Evolutionary conservation across 2,797 vertebrate species (phyloP).

Genomic region (Gorsachius magnificus): DNA sequence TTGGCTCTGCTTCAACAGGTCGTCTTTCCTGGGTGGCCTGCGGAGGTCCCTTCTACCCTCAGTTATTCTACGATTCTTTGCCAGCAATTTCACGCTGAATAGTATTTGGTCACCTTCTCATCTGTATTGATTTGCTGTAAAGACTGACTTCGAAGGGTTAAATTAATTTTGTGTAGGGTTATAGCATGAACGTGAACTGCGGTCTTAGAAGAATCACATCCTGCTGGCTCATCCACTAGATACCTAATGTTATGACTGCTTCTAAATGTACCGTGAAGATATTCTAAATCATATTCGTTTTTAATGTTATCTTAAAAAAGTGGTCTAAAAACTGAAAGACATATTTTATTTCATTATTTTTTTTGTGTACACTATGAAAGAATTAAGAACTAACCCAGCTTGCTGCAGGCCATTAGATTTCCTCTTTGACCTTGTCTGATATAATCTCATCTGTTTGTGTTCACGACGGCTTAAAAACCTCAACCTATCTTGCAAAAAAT

Average conservation of each 20-base stretch:
- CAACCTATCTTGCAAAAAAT: background rate
- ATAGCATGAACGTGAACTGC: background rate
- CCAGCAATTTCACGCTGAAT: background rate
- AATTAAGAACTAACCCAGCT: slow-evolving; percentile 15
- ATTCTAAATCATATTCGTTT: background rate
- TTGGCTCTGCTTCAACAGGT: background rate
- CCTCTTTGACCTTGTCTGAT: slow-evolving; percentile 25
- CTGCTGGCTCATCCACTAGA: background rate
- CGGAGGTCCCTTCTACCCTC: background rate
- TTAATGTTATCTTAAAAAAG: background rate
- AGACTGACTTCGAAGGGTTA: background rate
- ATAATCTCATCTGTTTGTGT: background rate
- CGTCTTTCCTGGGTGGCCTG: background rate
- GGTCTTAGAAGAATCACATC: background rate
- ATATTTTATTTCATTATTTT: background rate
- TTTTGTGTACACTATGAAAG: background rate
- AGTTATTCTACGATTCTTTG: background rate
- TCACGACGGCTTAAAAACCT: background rate
- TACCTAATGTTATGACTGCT: background rate
- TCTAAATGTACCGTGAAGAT: background rate
- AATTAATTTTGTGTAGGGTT: background rate
- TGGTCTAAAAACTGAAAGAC: background rate
- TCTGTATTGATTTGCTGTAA: background rate
- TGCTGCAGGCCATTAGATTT: slow-evolving; percentile 23
- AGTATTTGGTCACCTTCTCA: background rate